Evolutionary conservation across 1,140 invertebrate species (phyloP), one percentile per base, ranked within the genome.

Genomic region (Habropoda laboriosa): DNA sequence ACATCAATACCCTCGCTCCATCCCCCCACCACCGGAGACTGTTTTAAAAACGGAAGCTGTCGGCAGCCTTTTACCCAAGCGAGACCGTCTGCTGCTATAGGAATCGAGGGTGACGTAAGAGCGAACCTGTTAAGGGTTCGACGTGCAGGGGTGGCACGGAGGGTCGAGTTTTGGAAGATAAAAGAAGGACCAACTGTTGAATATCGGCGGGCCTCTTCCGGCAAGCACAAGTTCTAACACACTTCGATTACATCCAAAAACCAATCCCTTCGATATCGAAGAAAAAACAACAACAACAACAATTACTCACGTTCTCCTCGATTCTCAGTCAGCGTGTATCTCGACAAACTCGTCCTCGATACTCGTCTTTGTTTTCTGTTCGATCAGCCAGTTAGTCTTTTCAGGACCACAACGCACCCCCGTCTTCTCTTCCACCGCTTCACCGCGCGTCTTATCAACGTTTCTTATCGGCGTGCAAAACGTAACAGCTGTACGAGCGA

Each of bases 101-200:
- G 78, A 82, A 81, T 83, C 79, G 86, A 89, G 86, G 86, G 81
- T 83, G 55, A 74, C 75, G 71, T 73, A 88, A 88, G 88, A 75
- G 75, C 73, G 74, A 75, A 58, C 61, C 85, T 86, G 63, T 88
- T 83, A 87, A 90, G 88, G 82, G 88, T 55, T 82, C 84, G 87
- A 86, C 75, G 84, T n/a, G n/a, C 78, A 81, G 73, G 70, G 53
- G 77, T 55, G 68, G 49, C 61, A 67, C 67, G 67, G 67, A 78
- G 75, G 89, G 86, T 85, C 83, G 81, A 84, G 89, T 90, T 91
- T 89, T 86, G 87, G 87, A 85, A 92, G 92, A 92, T 92, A 93
- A 92, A 93, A 93, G 91, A 92, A 93, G 83, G 91, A 91, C 92
- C 92, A 93, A 93, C 92, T 93, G 92, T 93, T 93, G 92, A 93